Conservation (phyloP, 2,797 vertebrate genomes). For the Pangasius macronema region DNA sequence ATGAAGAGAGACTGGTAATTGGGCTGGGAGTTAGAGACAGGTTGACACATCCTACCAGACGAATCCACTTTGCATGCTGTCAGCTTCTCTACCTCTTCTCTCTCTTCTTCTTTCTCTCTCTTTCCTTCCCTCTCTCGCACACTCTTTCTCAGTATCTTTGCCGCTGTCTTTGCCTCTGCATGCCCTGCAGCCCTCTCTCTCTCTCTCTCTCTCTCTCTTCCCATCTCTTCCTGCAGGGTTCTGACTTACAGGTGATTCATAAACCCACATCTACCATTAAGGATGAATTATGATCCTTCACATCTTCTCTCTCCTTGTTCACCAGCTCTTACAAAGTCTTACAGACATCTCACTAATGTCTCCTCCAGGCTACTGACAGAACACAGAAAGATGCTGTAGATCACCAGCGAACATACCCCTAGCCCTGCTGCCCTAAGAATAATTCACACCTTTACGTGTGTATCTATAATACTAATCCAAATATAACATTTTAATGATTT, state of each 20-base stretch:
- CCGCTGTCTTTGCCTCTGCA: neutral
- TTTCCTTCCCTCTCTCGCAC: neutral
- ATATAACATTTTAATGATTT: neutral
- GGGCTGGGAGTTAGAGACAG: slow-evolving; percentile 57
- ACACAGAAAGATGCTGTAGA: slow-evolving; percentile 31
- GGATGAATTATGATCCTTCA: slow-evolving; percentile 54
- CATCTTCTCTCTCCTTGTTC: slow-evolving; percentile 39
- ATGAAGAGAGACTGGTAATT: slow-evolving; percentile 61
- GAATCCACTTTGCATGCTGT: slow-evolving; percentile 56
- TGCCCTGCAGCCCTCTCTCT: neutral
- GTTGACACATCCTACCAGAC: slow-evolving; percentile 58
- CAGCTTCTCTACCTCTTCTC: slow-evolving; percentile 32
- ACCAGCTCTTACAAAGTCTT: slow-evolving; percentile 24
- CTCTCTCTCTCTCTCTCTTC: neutral
- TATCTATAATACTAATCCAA: neutral
- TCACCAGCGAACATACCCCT: neutral
- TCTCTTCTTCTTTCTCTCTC: neutral
- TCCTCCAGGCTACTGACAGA: slow-evolving; percentile 30
- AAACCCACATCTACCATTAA: slow-evolving; percentile 48
- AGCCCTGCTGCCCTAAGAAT: neutral
- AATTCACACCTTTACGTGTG: neutral
- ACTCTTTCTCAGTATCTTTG: slow-evolving; percentile 10
- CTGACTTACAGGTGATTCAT: slow-evolving; percentile 45
- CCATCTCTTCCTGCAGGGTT: slow-evolving; percentile 17
- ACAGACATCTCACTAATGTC: slow-evolving; percentile 13